Base-by-base conservation (phyloP, 2,888 invertebrate genomes). In the Clitarchus hookeri region DNA sequence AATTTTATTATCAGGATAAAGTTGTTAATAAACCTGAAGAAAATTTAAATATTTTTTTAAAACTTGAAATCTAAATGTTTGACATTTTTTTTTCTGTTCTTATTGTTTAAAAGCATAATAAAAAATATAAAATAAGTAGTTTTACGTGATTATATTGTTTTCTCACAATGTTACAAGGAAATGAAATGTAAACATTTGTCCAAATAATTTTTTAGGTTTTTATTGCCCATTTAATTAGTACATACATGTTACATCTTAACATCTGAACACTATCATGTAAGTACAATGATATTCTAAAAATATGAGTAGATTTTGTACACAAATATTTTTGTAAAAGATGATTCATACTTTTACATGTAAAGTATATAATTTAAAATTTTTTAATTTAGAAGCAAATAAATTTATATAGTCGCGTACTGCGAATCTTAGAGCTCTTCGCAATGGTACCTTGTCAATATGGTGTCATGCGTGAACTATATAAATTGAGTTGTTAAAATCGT, bases 241-340 rank as follows among this genome's bases (percentile, higher is more conserved):
- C 65, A 65, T 65, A 65, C 65, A 65, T 65, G 65, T 65, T 65
- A n/a, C 65, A 65, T n/a, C 65, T 11, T n/a, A 65, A 19, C 65
- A 65, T 65, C 16, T 65, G 19, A 65, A 65, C n/a, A 65, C 65
- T 65, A 48, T 65, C 19, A n/a, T 23, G 8, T 23, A 65, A 65
- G 65, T 65, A 65, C 65, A 65, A 65, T 23, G 65, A 23, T 65
- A 65, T 65, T 65, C 65, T 65, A 65, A 65, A 65, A 65, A 65
- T 65, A 65, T 53, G 53, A 53, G 53, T 53, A 53, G 19, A 16
- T 65, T 65, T 65, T 65, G 19, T 65, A 65, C 65, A 65, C 65
- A 65, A 6, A n/a, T 12, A 65, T 65, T 65, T 48, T 65, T 6
- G 65, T 65, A 65, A 65, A 65, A 65, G 65, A 65, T n/a, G 19